phyloP scores from a whole-genome alignment of 2,113 vertebrate species.

The Blennius ocellaris region DNA sequence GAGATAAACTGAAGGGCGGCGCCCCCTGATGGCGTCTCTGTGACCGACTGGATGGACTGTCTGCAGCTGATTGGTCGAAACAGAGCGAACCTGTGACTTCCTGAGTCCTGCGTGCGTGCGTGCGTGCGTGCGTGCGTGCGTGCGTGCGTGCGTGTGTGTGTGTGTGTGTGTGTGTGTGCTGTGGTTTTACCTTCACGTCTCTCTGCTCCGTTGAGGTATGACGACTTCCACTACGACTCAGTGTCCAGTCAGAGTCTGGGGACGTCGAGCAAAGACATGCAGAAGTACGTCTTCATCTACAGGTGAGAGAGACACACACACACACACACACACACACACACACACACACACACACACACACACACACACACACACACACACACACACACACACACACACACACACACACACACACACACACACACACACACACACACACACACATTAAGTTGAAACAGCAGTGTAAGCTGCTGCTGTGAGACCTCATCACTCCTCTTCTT shows the following conservation, averaged over 20 bases:
- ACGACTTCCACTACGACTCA: background rate
- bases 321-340: background rate
- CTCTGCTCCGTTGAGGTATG: constrained; percentile 56
- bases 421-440: background rate
- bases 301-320: constrained; percentile 50
- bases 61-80: too few relatives aligned
- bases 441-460: background rate
- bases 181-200: background rate
- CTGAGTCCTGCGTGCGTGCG: too few relatives aligned
- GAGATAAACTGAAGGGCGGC: too few relatives aligned
- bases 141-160: too few relatives aligned
- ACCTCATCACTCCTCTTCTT: too few relatives aligned
- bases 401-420: background rate
- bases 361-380: background rate
- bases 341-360: background rate
- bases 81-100: too few relatives aligned
- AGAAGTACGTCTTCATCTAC: constrained; percentile 76
- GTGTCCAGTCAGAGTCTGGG: constrained; percentile 66
- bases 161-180: background rate
- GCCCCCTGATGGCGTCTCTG: too few relatives aligned
- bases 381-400: background rate
- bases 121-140: too few relatives aligned
- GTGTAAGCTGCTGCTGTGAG: too few relatives aligned
- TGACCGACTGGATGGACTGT: too few relatives aligned
- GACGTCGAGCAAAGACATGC: constrained; percentile 8